Evolutionary conservation across 2,888 invertebrate genomes (phyloP).

Genomic region (Crossocerus cetratus): DNA sequence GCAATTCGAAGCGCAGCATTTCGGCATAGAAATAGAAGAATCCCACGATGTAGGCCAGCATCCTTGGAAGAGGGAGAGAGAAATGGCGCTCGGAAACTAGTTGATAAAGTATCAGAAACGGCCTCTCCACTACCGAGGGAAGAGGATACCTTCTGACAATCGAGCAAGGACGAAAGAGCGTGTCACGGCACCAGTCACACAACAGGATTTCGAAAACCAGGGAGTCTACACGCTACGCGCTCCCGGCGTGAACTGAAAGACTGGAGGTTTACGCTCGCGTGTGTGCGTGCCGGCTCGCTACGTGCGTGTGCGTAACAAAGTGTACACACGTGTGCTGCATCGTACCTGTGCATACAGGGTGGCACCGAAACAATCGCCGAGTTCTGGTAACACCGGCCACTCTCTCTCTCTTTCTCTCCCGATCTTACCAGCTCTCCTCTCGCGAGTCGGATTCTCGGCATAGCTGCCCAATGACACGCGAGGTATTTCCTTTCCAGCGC

Average conservation of each 20-base stretch:
- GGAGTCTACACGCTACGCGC: conserved; percentile 65
- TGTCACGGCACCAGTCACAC: background rate
- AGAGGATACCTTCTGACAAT: no score
- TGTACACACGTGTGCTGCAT: conserved; percentile 44
- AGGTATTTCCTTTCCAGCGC: conserved; percentile 15
- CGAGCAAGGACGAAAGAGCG: background rate
- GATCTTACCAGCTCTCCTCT: conserved; percentile 2
- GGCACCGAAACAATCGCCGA: conserved; percentile 33
- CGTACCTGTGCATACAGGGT: conserved; percentile 60
- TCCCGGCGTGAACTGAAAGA: conserved; percentile 69
- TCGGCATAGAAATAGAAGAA: conserved; percentile 69
- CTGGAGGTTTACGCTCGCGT: conserved; percentile 51
- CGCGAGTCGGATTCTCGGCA: conserved; percentile 30
- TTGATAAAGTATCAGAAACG: no score
- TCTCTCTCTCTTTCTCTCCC: background rate
- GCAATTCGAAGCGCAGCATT: conserved; percentile 68
- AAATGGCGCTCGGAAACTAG: no score
- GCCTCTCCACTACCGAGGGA: no score
- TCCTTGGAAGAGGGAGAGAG: conserved; percentile 24
- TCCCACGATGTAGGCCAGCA: conserved; percentile 68
- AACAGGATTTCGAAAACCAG: conserved; percentile 46
- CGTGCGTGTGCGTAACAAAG: conserved; percentile 58
- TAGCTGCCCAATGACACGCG: conserved; percentile 27
- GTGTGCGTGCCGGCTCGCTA: conserved; percentile 52
- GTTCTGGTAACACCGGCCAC: background rate